A percentile compares a stretch with the other conserved stretches of the same genome.
Evolutionary conservation across 2,888 invertebrate genomes (phyloP).

Genomic region (Quadroppia sp.): DNA sequence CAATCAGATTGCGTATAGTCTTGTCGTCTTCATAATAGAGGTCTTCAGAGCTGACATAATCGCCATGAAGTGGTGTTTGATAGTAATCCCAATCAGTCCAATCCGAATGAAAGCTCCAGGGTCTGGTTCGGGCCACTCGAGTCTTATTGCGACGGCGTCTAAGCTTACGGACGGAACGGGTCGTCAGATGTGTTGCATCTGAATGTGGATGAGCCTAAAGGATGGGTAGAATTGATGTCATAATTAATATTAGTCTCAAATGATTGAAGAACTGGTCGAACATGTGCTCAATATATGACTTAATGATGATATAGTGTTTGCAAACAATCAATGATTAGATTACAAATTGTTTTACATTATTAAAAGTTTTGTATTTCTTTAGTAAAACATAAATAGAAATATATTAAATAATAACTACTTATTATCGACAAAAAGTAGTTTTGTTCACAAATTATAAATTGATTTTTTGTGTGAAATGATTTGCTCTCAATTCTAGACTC

Average conservation of each 20-base stretch:
- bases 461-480: neutral
- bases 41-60: constrained; percentile 41
- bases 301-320: neutral
- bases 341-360: no score
- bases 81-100: constrained; percentile 44
- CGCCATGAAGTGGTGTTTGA: constrained; percentile 40
- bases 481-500: neutral
- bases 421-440: no score
- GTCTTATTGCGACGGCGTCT: constrained; percentile 33
- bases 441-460: neutral
- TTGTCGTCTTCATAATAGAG: constrained; percentile 43
- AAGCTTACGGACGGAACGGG: constrained; percentile 36
- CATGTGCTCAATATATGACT: neutral
- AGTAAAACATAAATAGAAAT: no score
- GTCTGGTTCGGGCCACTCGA: constrained; percentile 37
- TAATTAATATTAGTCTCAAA: neutral
- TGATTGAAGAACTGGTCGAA: neutral
- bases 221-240: neutral
- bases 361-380: no score
- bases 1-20: constrained; percentile 38
- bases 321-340: neutral
- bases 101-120: constrained; percentile 44
- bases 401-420: no score
- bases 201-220: constrained; percentile 39
- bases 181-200: constrained; percentile 19